Conservation (phyloP, 2,888 invertebrate species). For the Hirudinaria manillensis region DNA sequence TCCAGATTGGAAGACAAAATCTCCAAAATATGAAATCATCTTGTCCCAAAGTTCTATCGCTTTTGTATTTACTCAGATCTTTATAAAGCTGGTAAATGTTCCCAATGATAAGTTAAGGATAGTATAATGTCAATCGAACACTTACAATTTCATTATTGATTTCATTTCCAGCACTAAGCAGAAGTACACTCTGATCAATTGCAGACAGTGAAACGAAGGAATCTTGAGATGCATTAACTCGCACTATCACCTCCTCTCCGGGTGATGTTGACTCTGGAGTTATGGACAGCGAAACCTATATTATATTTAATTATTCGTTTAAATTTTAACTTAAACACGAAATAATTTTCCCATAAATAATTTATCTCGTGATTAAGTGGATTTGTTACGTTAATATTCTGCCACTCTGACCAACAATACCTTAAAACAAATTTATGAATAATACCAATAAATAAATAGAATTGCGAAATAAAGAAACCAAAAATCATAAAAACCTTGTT, state of each 20-base stretch:
- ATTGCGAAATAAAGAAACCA: not conserved
- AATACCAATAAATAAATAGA: not conserved
- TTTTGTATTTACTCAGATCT: no score
- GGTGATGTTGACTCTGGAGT: constrained; percentile 27
- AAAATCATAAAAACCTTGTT: constrained; percentile 19
- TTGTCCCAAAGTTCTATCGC: no score
- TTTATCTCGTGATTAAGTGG: no score
- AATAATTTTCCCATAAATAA: no score
- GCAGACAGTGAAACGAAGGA: constrained; percentile 29
- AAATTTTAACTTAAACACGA: not conserved
- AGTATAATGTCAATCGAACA: not conserved
- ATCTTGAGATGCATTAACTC: constrained; percentile 11
- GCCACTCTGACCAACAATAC: not conserved
- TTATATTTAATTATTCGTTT: not conserved
- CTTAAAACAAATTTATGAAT: not conserved
- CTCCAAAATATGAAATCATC: no score
- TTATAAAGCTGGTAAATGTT: no score
- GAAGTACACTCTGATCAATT: constrained; percentile 35
- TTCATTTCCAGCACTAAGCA: constrained; percentile 34
- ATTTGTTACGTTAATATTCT: not conserved
- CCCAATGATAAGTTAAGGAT: no score
- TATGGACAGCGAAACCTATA: constrained; percentile 31
- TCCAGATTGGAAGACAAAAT: no score
- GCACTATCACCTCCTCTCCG: constrained; percentile 26
- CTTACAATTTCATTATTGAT: constrained; percentile 30